Base-by-base conservation (phyloP, 92 coral and sea anemone genomes). In the Zoanthus sociatus region DNA sequence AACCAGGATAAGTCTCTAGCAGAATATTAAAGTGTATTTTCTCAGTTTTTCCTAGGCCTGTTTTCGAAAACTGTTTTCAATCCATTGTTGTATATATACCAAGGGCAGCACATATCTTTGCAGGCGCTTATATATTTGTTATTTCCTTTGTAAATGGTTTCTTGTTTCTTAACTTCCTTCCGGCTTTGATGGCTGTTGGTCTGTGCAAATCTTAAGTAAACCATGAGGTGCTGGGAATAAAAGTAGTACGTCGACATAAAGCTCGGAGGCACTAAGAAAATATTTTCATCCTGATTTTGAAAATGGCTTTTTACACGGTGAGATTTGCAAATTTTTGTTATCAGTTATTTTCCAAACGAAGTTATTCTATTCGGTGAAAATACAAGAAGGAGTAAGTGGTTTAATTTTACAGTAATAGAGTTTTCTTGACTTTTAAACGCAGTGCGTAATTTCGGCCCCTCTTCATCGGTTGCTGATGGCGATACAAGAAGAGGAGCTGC, bases 371-470 rank as follows among this genome's bases (percentile, higher is more conserved):
- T 53, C 58, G 8, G 58, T 53, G 58, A 53, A 53, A 53, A 53
- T 53, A 53, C 58, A 53, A 53, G 58, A 53, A 53, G 5, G 58
- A 53, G 58, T 53, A 53, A 53, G 4, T 53, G 58, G 3, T 53
- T 53, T 26, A 26, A 26, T 26, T 26, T 53, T 53, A 53, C 58
- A 53, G 58, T 53, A 53, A 53, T 53, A 14, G 58, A 8, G 58
- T 53, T 53, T 64, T 53, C 58, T 53, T 53, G 58, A 53, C 58
- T 70, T 42, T 18, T 32, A 64, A 64, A 4, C 30, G 5, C 9
- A 71, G 75, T 30, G 45, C 75, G 15, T 71, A 71, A 33, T 71
- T 44, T 71, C 75, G 30, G 75, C 9, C 45, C 50, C 75, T 71
- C 75, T 71, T n/a, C 75, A 71, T 33, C 45, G 42, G 50, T 21